Percentiles rank a stretch among this genome's conserved stretches.
These are phyloP conservation scores for Drosophila erecta DNA, from an alignment of 1,140 invertebrate genomes.

Conservation along the genomic window DNA sequence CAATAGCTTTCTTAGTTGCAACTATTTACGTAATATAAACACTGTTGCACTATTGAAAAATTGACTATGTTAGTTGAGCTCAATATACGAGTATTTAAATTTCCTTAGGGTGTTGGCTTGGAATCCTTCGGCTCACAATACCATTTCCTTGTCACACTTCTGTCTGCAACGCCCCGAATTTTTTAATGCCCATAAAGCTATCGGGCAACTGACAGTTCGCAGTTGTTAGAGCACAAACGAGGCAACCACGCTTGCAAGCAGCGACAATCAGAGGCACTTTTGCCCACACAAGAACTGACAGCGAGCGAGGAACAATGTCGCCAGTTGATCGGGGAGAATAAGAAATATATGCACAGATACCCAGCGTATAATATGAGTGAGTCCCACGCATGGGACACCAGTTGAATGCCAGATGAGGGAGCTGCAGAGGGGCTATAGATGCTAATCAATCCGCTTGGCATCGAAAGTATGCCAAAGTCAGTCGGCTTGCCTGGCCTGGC, in stretches of 20 bases:
- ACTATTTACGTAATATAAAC: background rate
- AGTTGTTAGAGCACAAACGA: slow-evolving; percentile 77
- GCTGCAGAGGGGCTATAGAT: slow-evolving; percentile 33
- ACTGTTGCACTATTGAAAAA: too few relatives aligned
- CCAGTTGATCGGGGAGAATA: slow-evolving; percentile 64
- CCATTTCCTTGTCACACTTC: slow-evolving; percentile 45
- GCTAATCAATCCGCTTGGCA: slow-evolving; percentile 60
- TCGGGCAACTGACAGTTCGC: slow-evolving; percentile 50
- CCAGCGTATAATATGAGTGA: slow-evolving; percentile 11
- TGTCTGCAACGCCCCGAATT: slow-evolving; percentile 44
- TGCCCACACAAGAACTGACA: slow-evolving; percentile 64
- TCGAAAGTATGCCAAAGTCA: slow-evolving; percentile 79
- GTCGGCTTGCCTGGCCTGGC: slow-evolving; percentile 36
- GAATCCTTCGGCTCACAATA: slow-evolving; percentile 17
- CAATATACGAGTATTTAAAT: background rate
- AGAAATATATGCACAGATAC: slow-evolving; percentile 40
- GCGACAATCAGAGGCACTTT: slow-evolving; percentile 25
- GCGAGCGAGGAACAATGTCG: slow-evolving; percentile 60
- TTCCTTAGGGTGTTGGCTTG: too few relatives aligned
- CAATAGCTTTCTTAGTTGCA: background rate
- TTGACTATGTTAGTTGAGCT: too few relatives aligned
- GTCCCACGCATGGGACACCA: slow-evolving; percentile 40
- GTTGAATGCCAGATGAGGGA: slow-evolving; percentile 52
- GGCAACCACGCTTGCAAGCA: slow-evolving; percentile 57
- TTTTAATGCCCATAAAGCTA: slow-evolving; percentile 21